Conservation (phyloP, 2,888 invertebrate genomes). For the Hetaerina titia region DNA sequence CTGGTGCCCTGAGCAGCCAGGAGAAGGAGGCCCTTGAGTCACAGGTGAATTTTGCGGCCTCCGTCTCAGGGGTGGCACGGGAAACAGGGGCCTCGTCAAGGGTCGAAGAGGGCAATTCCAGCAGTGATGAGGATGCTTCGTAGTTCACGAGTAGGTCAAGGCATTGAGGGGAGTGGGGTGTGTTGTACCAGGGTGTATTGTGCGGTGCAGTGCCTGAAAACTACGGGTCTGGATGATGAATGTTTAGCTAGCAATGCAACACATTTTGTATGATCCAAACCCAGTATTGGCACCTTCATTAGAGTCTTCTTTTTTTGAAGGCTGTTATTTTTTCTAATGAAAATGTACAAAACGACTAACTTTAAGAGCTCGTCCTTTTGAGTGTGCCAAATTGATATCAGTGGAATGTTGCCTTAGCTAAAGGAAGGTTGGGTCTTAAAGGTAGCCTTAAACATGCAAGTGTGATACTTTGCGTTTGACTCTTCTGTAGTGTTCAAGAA, state of each 20-base stretch:
- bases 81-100: not conserved
- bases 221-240: constrained; percentile 41
- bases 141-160: not conserved
- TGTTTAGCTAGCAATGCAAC: constrained; percentile 48
- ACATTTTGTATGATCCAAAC: constrained; percentile 50
- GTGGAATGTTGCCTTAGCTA: constrained; percentile 45
- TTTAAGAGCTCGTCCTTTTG: constrained; percentile 59
- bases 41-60: constrained; percentile 72
- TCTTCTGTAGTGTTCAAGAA: not conserved
- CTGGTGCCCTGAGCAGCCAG: constrained; percentile 72
- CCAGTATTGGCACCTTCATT: constrained; percentile 56
- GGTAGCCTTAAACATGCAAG: constrained; percentile 62
- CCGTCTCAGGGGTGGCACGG: constrained; percentile 68
- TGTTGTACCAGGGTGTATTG: constrained; percentile 46
- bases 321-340: constrained; percentile 54
- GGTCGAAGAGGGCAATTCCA: constrained; percentile 39
- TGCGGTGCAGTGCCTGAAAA: constrained; percentile 45
- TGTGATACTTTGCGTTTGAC: constrained; percentile 59
- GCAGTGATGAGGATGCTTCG: constrained; percentile 64
- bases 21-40: constrained; percentile 72
- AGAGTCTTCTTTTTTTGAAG: not conserved
- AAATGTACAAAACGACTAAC: constrained; percentile 59
- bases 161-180: not conserved
- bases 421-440: constrained; percentile 59
- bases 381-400: constrained; percentile 54